Evolutionary conservation across 2,113 vertebrate species (phyloP), one percentile per base, ranked within the genome.

Genomic region (Tragelaphus strepsiceros): DNA sequence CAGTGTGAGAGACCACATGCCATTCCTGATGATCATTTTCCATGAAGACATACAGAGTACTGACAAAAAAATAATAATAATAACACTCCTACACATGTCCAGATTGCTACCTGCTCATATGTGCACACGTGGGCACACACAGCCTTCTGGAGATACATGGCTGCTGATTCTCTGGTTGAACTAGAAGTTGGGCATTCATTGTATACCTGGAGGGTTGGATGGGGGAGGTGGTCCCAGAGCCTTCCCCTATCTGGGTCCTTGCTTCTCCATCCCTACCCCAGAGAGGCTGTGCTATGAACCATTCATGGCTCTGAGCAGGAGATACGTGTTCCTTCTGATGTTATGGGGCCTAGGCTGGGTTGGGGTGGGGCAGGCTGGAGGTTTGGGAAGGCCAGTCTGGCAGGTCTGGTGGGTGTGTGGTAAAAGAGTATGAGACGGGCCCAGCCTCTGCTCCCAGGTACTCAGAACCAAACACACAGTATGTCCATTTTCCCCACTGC

Each of bases 31-130:
- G 43, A 2, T 24, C 46, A n/a, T 51, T 85, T 74, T 62, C 64
- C 35, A 3, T 5, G 30, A 43, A 26, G 64, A n/a, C 43, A 15
- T 30, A 32, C 26, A 11, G 64, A 54, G 43, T 0, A 12, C 62
- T 6, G 32, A 14, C 30, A 19, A 12, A 0, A 1, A 30, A 39
- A 35, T 12, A 7, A 16, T 0, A 1, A 21, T 15, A 49, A 22
- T 5, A 21, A 5, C 0, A 0, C 8, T 32, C 80, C 54, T 7
- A 1, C 26, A 26, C 3, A 7, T 1, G 1, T 21, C 32, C 11
- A 21, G 9, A 1, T 7, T 3, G 32, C 13, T 32, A 30, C 61
- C 24, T 17, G 15, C 12, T 30, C 39, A 5, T 5, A 8, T n/a
- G 21, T 43, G 35, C 46, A 3, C 9, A 12, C 3, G 6, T 2